Evolutionary conservation across 1,140 invertebrate species (phyloP), one percentile per base, ranked within the genome.

Genomic region (Sitophilus oryzae): DNA sequence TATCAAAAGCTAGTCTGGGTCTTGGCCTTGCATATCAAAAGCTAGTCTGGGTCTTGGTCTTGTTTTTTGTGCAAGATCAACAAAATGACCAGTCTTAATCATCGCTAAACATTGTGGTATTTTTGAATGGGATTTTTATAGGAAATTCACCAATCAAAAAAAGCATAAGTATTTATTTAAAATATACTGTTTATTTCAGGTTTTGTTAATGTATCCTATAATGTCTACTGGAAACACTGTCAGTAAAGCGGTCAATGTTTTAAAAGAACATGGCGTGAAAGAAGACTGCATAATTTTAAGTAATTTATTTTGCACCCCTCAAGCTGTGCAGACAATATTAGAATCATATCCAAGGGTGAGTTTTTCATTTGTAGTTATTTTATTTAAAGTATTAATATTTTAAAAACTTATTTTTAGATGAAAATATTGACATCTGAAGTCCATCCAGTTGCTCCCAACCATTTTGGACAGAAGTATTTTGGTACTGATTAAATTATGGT

Each of bases 401-500:
- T 18, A 3, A 22, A 41, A 41, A 2, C 56, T 60, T 58, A 65
- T 54, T 79, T 79, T 59, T 68, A 86, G 76, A 85, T 98, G 83
- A 95, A 89, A 71, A 93, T 98, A 63, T 79, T 97, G 40, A 96
- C 94, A 0, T 94, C 93, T 1, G 95, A 98, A 74, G 79, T 98
- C 36, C 91, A 98, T 75, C 84, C 85, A 6, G 85, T 96, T n/a
- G 91, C 93, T 19, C 95, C 94, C 11, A 96, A 95, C 77, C 94
- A 98, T 76, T 98, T 98, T 79, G 94, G 94, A 60, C 91, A 95
- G 76, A 96, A 94, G 76, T 98, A 98, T 76, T 98, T 98, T 82
- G 95, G 95, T 65, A 98, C 93, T 57, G 93, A 97, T 77, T 97
- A 82, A 84, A 73, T 37, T 19, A 30, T 43, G n/a, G n/a, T n/a